Conservation (phyloP, 2,888 invertebrate genomes). For the Agrotis exclamationis region DNA sequence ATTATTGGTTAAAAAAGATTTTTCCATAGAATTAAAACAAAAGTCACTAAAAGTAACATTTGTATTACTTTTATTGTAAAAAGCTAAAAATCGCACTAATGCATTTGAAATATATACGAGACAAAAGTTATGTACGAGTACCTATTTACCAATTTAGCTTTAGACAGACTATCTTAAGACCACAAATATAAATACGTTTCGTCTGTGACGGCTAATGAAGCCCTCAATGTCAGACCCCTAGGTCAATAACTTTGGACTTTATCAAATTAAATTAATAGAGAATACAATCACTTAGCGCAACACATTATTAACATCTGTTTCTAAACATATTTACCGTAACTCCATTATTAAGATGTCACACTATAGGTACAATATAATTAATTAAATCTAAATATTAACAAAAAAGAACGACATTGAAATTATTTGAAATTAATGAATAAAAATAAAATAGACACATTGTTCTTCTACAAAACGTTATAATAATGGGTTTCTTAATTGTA, state of each 20-base stretch:
- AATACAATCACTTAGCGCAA: slow-evolving; percentile 6
- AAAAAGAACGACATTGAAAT: no score
- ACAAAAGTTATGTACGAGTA: slow-evolving; percentile 11
- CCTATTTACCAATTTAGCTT: slow-evolving; percentile 16
- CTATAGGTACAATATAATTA: no score
- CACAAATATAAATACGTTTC: slow-evolving; percentile 5
- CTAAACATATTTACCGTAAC: no score
- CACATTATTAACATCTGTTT: neutral
- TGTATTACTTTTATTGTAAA: no score
- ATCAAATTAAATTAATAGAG: slow-evolving; percentile 35
- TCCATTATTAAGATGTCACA: neutral
- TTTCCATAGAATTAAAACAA: neutral
- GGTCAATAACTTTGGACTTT: slow-evolving; percentile 43
- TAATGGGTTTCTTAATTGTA: no score
- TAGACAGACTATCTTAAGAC: slow-evolving; percentile 17
- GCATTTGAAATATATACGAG: no score
- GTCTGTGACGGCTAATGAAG: slow-evolving; percentile 40
- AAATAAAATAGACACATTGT: no score
- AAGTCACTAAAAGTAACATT: slow-evolving; percentile 1
- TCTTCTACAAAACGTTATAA: no score
- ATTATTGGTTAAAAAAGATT: neutral
- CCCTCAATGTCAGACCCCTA: slow-evolving; percentile 40
- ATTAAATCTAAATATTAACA: no score
- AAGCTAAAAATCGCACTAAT: neutral
- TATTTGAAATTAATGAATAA: no score